Conservation (phyloP, 2,888 invertebrate genomes). For the Sicus ferrugineus region DNA sequence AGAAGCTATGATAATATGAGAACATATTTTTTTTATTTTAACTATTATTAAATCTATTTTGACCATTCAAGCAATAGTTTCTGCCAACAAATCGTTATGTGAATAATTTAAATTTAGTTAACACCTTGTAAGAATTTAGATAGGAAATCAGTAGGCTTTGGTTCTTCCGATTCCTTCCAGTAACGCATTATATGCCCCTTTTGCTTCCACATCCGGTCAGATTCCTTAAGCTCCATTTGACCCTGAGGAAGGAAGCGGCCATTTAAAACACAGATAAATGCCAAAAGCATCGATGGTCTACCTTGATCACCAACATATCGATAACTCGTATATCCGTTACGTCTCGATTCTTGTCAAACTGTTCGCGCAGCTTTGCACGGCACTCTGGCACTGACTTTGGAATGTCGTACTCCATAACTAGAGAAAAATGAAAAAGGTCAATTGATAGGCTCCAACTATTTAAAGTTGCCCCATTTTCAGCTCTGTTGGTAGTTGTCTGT, state of each 20-base stretch:
- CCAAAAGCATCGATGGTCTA: too few relatives aligned
- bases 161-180: slow-evolving; percentile 84
- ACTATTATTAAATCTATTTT: too few relatives aligned
- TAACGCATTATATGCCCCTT: slow-evolving; percentile 86
- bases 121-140: slow-evolving; percentile 76
- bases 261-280: neutral
- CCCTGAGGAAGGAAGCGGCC: slow-evolving; percentile 74
- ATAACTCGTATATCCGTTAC: slow-evolving; percentile 87
- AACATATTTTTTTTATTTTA: too few relatives aligned
- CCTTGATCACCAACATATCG: slow-evolving; percentile 92
- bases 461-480: too few relatives aligned
- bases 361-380: slow-evolving; percentile 76
- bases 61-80: neutral
- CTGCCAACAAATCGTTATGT: neutral
- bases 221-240: slow-evolving; percentile 93
- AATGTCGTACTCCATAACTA: slow-evolving; percentile 86
- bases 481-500: too few relatives aligned
- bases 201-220: slow-evolving; percentile 87
- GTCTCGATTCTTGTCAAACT: slow-evolving; percentile 79
- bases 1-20: neutral
- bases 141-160: slow-evolving; percentile 89
- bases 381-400: slow-evolving; percentile 77
- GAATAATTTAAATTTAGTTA: slow-evolving; percentile 49
- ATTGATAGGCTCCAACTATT: too few relatives aligned
- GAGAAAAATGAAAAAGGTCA: slow-evolving; percentile 49